Conservation (phyloP, 64 coral and sea anemone genomes). For the Hydrozoanthus tunicans region DNA sequence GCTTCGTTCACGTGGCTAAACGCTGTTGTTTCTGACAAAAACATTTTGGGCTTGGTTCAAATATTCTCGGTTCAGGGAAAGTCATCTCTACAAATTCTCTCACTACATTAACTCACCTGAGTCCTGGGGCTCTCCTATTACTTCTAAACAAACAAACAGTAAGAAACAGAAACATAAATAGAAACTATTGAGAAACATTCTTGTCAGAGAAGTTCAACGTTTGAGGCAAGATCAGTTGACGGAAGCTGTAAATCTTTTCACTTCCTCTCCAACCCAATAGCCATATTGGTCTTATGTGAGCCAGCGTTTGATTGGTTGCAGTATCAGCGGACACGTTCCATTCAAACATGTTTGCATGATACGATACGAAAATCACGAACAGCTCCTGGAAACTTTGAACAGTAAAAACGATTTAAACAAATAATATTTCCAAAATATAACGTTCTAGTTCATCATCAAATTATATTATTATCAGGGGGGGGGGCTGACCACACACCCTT, state of each 20-base stretch:
- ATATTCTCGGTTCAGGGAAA: neutral
- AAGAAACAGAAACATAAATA: neutral
- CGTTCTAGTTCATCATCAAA: no score
- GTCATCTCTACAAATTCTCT: no score
- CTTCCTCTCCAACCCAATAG: slow-evolving; percentile 31
- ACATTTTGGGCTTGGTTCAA: slow-evolving; percentile 36
- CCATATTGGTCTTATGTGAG: slow-evolving; percentile 55
- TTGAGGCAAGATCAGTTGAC: neutral
- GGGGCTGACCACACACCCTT: no score
- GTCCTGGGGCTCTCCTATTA: neutral
- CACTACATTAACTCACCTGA: neutral
- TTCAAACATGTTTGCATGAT: no score
- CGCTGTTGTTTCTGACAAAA: neutral
- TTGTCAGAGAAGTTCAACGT: neutral
- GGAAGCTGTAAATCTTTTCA: slow-evolving; percentile 39
- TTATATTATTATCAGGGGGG: no score
- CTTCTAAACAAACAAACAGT: slow-evolving; percentile 8
- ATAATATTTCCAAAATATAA: no score
- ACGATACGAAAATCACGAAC: no score
- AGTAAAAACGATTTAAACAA: no score
- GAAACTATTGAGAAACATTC: neutral
- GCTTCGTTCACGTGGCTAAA: neutral
- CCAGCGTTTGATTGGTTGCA: neutral
- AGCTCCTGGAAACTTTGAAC: no score
- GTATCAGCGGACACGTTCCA: neutral